Percentiles rank a stretch among this genome's conserved stretches.
Conservation (phyloP, 2,113 vertebrate species). For the Carettochelys insculpta region DNA sequence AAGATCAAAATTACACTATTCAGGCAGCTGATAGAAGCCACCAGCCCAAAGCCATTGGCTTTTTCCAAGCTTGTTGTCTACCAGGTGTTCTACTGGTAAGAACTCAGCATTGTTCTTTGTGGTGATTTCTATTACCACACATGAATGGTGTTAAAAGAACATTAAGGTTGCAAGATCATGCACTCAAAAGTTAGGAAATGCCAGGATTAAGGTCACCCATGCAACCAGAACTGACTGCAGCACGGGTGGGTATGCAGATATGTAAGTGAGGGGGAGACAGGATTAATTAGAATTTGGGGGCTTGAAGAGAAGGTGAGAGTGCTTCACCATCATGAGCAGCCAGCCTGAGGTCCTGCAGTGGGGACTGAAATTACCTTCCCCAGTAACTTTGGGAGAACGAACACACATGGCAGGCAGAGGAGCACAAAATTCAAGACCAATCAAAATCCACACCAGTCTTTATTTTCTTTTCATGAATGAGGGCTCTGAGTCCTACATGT, state of each 20-base stretch:
- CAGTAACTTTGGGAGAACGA: not conserved
- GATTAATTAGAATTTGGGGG: not conserved
- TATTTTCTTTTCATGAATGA: not conserved
- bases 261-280: not conserved
- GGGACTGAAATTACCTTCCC: not conserved
- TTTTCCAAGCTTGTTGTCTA: slow-evolving; percentile 90
- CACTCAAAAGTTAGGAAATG: not conserved
- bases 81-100: slow-evolving; percentile 93
- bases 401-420: not conserved
- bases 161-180: not conserved
- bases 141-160: not conserved
- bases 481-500: not conserved
- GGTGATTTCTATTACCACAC: too few relatives aligned
- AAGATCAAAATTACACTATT: slow-evolving; percentile 74
- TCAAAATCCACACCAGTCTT: not conserved
- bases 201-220: not conserved
- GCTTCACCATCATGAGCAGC: not conserved
- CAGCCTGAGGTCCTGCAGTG: not conserved
- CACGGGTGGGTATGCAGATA: too few relatives aligned
- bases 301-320: not conserved
- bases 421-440: not conserved
- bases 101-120: not conserved
- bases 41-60: slow-evolving; percentile 81
- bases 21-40: slow-evolving; percentile 64
- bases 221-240: not conserved